phyloP scores from a whole-genome alignment of 2,113 vertebrate genomes.

The Pongo pygmaeus region DNA sequence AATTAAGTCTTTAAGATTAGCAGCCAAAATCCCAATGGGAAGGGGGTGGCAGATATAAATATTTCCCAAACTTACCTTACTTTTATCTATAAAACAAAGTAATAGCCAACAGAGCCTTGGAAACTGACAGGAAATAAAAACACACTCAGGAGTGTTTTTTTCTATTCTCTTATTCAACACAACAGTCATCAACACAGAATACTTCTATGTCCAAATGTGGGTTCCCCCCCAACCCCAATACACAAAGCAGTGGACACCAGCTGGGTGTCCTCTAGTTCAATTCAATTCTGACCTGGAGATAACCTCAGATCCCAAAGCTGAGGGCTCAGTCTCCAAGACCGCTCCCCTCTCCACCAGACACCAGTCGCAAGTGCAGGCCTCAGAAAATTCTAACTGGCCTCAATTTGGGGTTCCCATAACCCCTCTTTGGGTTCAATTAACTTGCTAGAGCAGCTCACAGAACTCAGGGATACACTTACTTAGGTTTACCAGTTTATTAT shows the following conservation, averaged over 20 bases:
- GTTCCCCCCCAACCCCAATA: background rate
- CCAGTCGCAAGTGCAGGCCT: background rate
- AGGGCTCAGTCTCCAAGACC: background rate
- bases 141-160: background rate
- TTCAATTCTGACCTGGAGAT: background rate
- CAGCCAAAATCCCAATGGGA: background rate
- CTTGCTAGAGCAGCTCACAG: background rate
- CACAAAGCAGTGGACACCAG: background rate
- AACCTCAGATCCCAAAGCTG: background rate
- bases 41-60: background rate
- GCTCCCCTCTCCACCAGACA: background rate
- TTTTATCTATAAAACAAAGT: slow-evolving; percentile 32
- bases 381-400: background rate
- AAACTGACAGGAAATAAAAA: background rate
- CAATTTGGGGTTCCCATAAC: background rate
- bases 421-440: background rate
- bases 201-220: background rate
- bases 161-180: background rate
- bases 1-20: background rate
- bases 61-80: background rate
- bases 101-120: background rate
- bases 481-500: background rate
- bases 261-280: background rate
- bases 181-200: background rate
- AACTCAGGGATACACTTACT: background rate